Base-by-base conservation (phyloP, 2,888 invertebrate genomes). In the Hyles lineata region DNA sequence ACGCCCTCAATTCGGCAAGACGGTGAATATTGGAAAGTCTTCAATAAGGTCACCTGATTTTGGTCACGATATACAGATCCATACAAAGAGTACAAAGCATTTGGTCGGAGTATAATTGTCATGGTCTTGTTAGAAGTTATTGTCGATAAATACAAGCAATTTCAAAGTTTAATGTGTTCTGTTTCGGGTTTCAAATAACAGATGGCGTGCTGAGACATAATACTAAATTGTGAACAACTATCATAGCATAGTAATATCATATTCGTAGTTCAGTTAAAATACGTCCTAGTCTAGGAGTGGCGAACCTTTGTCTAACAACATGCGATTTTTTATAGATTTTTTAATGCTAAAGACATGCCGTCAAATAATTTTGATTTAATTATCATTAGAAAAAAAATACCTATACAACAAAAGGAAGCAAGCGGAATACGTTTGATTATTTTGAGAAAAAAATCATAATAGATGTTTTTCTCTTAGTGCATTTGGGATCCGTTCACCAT, bases 1-100 rank as follows among this genome's bases (percentile, higher is more conserved):
- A 11, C 32, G 23, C 62, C 35, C 32, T n/a, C 62, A 4, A 19
- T 21, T 23, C 43, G 35, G n/a, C 63, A 35, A 35, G 43, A 43
- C n/a, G 15, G 21, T 21, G 43, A 43, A 43, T 15, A 63, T 63
- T 63, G 63, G 67, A 67, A 67, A 67, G 50, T 67, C 23, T 15
- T 50, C 43, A 67, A 67, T 23, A 43, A 50, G 67, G 67, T 67
- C 50, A 50, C 50, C 43, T 67, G 67, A 50, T 67, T 23, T 67
- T 23, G 50, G 17, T 50, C 63, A 43, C 8, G 43, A 67, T 50
- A 6, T 50, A 17, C 50, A 67, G 21, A 67, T 17, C 43, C 21
- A 15, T n/a, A 67, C 67, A 67, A 67, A 15, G 6, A 7, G 9
- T 23, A 21, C 21, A 43, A 63, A 63, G 23, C 23, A 43, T 11